phyloP scores from a whole-genome alignment of 2,797 vertebrate genomes.

The Gymnopithys bicolor region DNA sequence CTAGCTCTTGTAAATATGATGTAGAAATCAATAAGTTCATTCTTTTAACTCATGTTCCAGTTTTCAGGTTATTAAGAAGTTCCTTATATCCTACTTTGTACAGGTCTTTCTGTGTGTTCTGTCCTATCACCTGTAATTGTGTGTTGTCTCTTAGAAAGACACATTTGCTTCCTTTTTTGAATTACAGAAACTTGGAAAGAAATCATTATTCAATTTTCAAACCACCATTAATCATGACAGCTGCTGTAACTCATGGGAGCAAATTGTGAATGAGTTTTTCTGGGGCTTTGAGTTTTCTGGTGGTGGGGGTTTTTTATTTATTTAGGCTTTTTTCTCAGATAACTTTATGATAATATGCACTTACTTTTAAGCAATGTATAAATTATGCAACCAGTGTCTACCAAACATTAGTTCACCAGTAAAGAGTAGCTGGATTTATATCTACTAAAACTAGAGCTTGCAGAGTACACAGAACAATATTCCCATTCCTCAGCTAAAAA shows the following conservation, averaged over 20 bases:
- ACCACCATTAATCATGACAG: conserved; percentile 49
- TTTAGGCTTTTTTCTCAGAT: background rate
- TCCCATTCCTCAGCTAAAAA: conserved; percentile 54
- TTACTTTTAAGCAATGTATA: background rate
- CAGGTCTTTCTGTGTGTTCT: background rate
- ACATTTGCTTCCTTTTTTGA: background rate
- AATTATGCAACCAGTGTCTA: background rate
- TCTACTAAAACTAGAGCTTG: background rate
- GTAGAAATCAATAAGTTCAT: conserved; percentile 39
- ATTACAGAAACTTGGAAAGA: conserved; percentile 32
- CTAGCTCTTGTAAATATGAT: conserved; percentile 28
- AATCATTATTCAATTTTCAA: conserved; percentile 49
- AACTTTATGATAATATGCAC: background rate
- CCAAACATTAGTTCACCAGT: background rate
- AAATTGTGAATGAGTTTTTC: background rate
- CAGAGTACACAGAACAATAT: conserved; percentile 21
- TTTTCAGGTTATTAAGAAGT: conserved; percentile 47
- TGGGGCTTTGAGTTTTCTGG: background rate
- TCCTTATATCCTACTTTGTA: background rate
- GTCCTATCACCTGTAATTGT: conserved; percentile 29
- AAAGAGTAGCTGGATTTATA: background rate
- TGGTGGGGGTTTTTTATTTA: fast-evolving
- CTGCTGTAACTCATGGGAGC: conserved; percentile 42
- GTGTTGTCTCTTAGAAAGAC: conserved; percentile 19
- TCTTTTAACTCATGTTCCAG: conserved; percentile 13